These are phyloP conservation scores for Irena cyanogastra DNA, from an alignment of 2,113 vertebrate genomes.

Conservation along the genomic window DNA sequence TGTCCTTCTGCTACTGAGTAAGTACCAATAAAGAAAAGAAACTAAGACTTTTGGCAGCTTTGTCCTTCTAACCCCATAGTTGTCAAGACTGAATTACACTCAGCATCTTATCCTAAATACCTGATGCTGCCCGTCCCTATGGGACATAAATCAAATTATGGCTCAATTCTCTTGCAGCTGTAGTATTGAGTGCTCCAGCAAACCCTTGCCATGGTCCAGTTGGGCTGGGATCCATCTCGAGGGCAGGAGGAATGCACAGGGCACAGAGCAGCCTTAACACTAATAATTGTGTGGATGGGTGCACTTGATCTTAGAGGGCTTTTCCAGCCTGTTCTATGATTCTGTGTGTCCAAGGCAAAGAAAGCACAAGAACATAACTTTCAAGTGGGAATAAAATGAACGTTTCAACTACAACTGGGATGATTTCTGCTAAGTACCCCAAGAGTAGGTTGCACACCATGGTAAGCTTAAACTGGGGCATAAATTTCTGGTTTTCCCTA, in stretches of 20 bases:
- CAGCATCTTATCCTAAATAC: not conserved
- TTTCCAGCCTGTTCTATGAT: not conserved
- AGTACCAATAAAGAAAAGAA: not conserved
- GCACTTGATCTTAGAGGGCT: not conserved
- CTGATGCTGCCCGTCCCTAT: not conserved
- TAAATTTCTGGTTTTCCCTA: not conserved
- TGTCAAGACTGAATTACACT: accelerated
- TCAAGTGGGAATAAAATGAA: not conserved
- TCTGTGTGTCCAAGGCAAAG: not conserved
- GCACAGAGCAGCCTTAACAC: not conserved
- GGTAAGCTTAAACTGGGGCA: not conserved
- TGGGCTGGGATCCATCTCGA: not conserved
- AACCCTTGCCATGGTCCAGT: not conserved
- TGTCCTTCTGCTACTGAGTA: not conserved
- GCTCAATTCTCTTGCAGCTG: not conserved
- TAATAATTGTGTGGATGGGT: not conserved
- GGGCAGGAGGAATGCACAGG: not conserved
- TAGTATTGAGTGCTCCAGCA: not conserved
- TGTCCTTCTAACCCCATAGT: not conserved
- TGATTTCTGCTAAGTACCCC: not conserved
- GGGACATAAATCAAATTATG: not conserved
- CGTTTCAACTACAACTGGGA: accelerated
- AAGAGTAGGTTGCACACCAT: not conserved
- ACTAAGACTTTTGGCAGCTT: not conserved
- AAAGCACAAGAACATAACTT: not conserved